These are phyloP conservation scores for Rhyacophila brunnea DNA, from an alignment of 1,140 invertebrate genomes.

Conservation along the genomic window DNA sequence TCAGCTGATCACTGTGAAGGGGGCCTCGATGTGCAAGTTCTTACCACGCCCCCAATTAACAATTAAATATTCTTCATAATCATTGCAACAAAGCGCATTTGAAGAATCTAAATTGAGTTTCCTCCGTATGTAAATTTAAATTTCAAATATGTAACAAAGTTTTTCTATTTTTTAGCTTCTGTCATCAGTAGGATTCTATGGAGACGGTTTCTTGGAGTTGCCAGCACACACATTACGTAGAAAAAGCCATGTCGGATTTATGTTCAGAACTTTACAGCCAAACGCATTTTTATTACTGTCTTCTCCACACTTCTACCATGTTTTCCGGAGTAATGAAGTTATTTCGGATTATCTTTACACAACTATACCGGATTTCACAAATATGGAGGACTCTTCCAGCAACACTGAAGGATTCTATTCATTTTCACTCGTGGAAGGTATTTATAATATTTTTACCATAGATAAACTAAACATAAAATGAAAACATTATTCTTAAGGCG, in stretches of 20 bases:
- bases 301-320: slow-evolving; percentile 58
- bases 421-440: slow-evolving; percentile 44
- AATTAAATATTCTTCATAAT: too few species aligned
- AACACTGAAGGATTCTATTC: slow-evolving; percentile 45
- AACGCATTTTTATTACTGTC: slow-evolving; percentile 74
- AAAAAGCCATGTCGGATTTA: slow-evolving; percentile 68
- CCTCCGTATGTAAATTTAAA: neutral
- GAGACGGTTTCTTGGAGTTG: slow-evolving; percentile 77
- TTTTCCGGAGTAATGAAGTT: slow-evolving; percentile 51
- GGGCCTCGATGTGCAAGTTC: too few species aligned
- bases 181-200: slow-evolving; percentile 70
- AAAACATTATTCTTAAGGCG: too few species aligned
- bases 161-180: slow-evolving; percentile 51
- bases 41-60: too few species aligned
- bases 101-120: too few species aligned
- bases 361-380: slow-evolving; percentile 24
- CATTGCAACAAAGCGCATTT: too few species aligned
- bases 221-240: slow-evolving; percentile 64
- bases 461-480: too few species aligned
- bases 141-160: neutral
- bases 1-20: too few species aligned
- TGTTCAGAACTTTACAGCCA: slow-evolving; percentile 71
- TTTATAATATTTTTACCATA: too few species aligned
- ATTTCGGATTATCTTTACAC: slow-evolving; percentile 33
- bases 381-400: slow-evolving; percentile 40